These are phyloP conservation scores for Seira ritae DNA, from an alignment of 2,888 invertebrate genomes.

Conservation along the genomic window DNA sequence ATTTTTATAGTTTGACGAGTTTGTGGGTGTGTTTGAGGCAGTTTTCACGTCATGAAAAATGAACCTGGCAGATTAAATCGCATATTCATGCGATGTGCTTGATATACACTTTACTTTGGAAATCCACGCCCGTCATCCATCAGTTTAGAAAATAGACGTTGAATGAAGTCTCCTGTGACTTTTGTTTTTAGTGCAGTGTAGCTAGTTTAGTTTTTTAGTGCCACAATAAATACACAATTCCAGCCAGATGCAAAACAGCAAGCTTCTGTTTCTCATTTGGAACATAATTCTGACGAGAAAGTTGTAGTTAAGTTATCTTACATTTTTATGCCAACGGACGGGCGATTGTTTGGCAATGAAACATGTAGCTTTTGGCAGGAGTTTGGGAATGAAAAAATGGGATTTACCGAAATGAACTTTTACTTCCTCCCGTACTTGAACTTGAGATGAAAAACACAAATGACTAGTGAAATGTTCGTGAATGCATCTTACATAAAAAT, in stretches of 20 bases:
- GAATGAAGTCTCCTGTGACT: not conserved
- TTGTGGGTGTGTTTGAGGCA: conserved; percentile 11
- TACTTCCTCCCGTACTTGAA: conserved; percentile 47
- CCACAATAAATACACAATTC: conserved; percentile 9
- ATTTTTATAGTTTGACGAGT: not conserved
- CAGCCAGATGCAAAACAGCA: conserved; percentile 34
- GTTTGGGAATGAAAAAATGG: conserved; percentile 6
- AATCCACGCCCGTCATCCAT: not conserved
- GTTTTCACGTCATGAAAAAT: conserved; percentile 16
- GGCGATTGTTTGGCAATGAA: conserved; percentile 44
- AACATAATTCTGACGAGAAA: not conserved
- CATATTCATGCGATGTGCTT: too few relatives aligned
- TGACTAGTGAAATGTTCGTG: conserved; percentile 15
- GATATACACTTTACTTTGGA: not conserved
- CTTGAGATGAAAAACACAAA: conserved; percentile 20
- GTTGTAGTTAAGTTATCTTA: not conserved
- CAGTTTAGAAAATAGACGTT: conserved; percentile 1
- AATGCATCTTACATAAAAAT: not conserved
- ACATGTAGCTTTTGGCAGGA: conserved; percentile 48
- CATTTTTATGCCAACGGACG: conserved; percentile 1
- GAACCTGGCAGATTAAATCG: conserved; percentile 5
- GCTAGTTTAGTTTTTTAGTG: conserved; percentile 5
- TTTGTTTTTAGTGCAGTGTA: not conserved
- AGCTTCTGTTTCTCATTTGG: not conserved
- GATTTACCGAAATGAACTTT: conserved; percentile 18